A percentile compares a stretch with the other conserved stretches of the same genome.
Conservation (phyloP, 2,113 vertebrate species). For the Eublepharis macularius region DNA sequence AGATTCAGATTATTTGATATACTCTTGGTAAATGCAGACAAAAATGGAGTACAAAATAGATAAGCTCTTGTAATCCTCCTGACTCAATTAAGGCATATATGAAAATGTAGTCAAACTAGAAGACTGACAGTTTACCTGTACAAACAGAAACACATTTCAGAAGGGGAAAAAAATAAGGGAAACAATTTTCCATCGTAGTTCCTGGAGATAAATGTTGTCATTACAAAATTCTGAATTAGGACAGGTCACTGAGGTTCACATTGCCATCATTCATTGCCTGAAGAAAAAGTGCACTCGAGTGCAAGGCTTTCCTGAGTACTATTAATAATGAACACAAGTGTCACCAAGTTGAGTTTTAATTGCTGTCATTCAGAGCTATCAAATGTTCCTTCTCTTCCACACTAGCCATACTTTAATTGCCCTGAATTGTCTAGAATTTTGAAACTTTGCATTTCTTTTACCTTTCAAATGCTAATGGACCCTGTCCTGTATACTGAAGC, state of each 20-base stretch:
- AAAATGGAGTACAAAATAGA: background rate
- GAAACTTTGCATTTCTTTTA: background rate
- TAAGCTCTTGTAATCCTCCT: too few species aligned
- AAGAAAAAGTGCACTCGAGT: background rate
- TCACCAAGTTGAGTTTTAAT: background rate
- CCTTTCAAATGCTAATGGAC: constrained; percentile 9
- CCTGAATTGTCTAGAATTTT: background rate
- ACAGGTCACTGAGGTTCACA: background rate
- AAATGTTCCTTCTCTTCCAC: background rate
- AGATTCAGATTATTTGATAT: background rate
- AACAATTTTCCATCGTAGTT: background rate
- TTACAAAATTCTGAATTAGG: accelerated
- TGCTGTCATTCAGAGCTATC: constrained; percentile 1
- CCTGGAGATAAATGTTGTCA: background rate
- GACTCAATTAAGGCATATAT: background rate
- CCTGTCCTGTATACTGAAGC: background rate
- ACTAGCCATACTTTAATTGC: background rate
- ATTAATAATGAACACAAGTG: background rate
- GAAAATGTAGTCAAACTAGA: background rate
- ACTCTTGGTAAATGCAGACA: background rate
- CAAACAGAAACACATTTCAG: background rate
- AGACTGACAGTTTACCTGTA: background rate
- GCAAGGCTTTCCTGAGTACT: background rate
- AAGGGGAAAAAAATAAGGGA: background rate
- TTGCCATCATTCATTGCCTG: background rate